Base-by-base conservation (phyloP, 2,113 vertebrate genomes). In the Rynchops niger region DNA sequence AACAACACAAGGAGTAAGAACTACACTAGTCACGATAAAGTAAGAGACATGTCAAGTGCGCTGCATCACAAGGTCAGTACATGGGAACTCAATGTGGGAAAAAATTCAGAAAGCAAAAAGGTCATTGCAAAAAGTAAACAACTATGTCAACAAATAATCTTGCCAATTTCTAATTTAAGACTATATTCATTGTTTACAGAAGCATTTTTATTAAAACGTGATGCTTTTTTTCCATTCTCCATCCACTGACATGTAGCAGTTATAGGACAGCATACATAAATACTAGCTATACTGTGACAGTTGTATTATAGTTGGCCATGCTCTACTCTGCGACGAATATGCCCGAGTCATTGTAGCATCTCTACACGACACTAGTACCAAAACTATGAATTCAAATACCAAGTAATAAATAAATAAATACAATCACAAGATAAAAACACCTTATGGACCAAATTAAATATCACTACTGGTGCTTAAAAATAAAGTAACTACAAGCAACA, bases 51-150 rank as follows among this genome's bases (percentile, higher is more conserved):
- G 82, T 81, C 72, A 97, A 95, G 30, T 83, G 34, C 55, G 88
- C 88, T 53, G 32, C 61, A 67, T 82, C 66, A 49, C 18, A 45
- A 85, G 43, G 36, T 66, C 53, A 91, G 67, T 66, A 88, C 79
- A 93, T 77, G 72, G 69, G 93, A 97, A 97, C 73, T 71, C 32
- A 77, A 88, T 91, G 95, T 97, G 95, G 93, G 93, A 97, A 98
- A 96, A 58, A 82, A 94, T 79, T 93, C 86, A 78, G 77, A 97
- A 97, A 96, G 90, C 92, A 91, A 93, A 97, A 94, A 97, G 96
- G 97, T 97, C 97, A 96, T 23, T 62, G 12, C 18, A 86, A 72
- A 95, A 93, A 83, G 86, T 92, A 95, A 95, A 96, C 88, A 93
- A 91, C 43, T 17, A 63, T 34, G 56, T 93, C 90, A 95, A 96